Evolutionary conservation across 2,888 invertebrate species (phyloP), one percentile per base, ranked within the genome.

Genomic region (Drosophila emarginata): DNA sequence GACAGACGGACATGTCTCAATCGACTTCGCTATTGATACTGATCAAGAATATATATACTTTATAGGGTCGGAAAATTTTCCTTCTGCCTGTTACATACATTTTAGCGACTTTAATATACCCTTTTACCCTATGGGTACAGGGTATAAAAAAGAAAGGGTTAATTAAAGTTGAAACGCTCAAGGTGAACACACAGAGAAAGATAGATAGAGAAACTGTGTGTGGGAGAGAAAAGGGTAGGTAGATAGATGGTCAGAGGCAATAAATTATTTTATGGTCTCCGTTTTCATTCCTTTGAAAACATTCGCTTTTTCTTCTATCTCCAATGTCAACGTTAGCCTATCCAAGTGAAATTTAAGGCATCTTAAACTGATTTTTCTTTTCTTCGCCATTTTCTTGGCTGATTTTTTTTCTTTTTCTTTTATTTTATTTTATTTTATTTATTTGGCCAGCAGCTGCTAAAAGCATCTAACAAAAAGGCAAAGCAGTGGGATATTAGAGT

Each of bases 111-210:
- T n/a, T n/a, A n/a, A n/a, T n/a, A n/a, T n/a, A n/a, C n/a, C n/a
- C n/a, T n/a, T n/a, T n/a, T n/a, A n/a, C n/a, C n/a, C n/a, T n/a
- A n/a, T n/a, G n/a, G n/a, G n/a, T n/a, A n/a, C n/a, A n/a, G n/a
- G n/a, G n/a, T n/a, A n/a, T n/a, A 26, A 28, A 52, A 40, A 32
- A 59, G 53, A 52, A 71, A 71, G 70, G 70, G 70, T 71, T 71
- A 71, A 71, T 71, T 71, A 71, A 71, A 71, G 64, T 71, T 59
- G 72, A 69, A 70, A 57, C 21, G 37, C 53, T 18, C 69, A 62
- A 69, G 36, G 56, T 32, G 15, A 36, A 32, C 12, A n/a, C 14
- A 36, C 32, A 36, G 18, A 56, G 18, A 56, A 4, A 9, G 7
- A 15, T 6, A 15, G 1, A 40, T n/a, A 45, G 18, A 45, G 9